Conservation (phyloP, 2,888 invertebrate genomes). For the Frankliniella intonsa region DNA sequence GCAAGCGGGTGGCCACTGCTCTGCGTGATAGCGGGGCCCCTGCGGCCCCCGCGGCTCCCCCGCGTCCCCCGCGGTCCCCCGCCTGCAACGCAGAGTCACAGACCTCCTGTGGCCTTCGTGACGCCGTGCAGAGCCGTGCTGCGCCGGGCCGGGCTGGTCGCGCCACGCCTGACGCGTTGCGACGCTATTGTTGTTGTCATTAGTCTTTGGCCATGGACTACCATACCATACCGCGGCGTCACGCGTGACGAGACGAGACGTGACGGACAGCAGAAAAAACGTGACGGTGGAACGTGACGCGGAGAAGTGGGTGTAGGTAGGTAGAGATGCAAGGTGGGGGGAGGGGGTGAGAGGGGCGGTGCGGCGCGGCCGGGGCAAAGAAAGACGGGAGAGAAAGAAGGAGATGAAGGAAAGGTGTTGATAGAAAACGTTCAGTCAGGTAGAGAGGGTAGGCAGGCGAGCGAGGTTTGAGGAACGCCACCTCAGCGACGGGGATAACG, state of each 20-base stretch:
- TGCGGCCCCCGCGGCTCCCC: background rate
- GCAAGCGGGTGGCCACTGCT: background rate
- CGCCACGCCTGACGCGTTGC: background rate
- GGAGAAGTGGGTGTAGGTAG: too few relatives aligned
- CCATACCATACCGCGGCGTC: background rate
- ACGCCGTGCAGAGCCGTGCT: background rate
- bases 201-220: conserved; percentile 2
- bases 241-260: background rate
- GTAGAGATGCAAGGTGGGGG: too few relatives aligned
- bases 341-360: too few relatives aligned
- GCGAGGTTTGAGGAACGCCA: too few relatives aligned
- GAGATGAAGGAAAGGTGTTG: too few relatives aligned
- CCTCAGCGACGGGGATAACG: too few relatives aligned
- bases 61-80: background rate
- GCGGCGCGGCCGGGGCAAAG: too few relatives aligned
- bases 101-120: conserved; percentile 15
- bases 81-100: conserved; percentile 3
- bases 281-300: too few relatives aligned
- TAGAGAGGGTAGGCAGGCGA: too few relatives aligned
- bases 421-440: too few relatives aligned
- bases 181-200: conserved; percentile 12
- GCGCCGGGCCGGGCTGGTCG: background rate
- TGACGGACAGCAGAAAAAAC: background rate
- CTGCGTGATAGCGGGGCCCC: background rate
- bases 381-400: too few relatives aligned